Evolutionary conservation across 2,888 invertebrate species (phyloP), one percentile per base, ranked within the genome.

Genomic region (Spilosoma lubricipeda): DNA sequence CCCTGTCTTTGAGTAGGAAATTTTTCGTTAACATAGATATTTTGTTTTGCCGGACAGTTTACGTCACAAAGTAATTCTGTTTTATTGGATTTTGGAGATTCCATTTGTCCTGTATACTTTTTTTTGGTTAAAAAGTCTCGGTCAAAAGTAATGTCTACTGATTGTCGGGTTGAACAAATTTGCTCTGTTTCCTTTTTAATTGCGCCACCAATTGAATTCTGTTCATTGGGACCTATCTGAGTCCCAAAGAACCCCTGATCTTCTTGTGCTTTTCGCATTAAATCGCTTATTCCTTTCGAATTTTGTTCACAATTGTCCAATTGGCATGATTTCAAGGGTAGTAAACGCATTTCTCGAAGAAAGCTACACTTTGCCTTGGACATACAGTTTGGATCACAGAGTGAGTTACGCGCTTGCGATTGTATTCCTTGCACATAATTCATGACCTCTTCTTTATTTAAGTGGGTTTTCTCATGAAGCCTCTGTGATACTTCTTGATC

Each of bases 1-100:
- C 63, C 39, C 59, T 36, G 73, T 33, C 64, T 75, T 42, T 76
- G 71, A 23, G 76, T 80, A 64, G 33, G 48, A 11, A 0, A 20
- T 33, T 13, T 64, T 45, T 70, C n/a, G 23, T 39, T 8, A 45
- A 45, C 30, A 63, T 33, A 56, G 30, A 45, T 36, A 33, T 15
- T 42, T 27, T 33, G 42, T 15, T 71, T 65, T 71, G 13, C 45
- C 7, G 67, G 30, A 9, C 67, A 67, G 20, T 30, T 33, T 30
- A 23, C 48, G 23, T 65, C 48, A 30, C 65, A 64, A 36, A 45
- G 33, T 18, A 45, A 18, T 18, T 64, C 63, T 64, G 13, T 23
- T 52, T 39, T 66, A 27, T 66, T 27, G 7, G 52, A 27, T 71
- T 52, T 56, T 27, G 9, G 18, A 69, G 56, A 23, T 8, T 33